Conservation (phyloP, 2,113 vertebrate genomes). For the Orientallactaga bullata region DNA sequence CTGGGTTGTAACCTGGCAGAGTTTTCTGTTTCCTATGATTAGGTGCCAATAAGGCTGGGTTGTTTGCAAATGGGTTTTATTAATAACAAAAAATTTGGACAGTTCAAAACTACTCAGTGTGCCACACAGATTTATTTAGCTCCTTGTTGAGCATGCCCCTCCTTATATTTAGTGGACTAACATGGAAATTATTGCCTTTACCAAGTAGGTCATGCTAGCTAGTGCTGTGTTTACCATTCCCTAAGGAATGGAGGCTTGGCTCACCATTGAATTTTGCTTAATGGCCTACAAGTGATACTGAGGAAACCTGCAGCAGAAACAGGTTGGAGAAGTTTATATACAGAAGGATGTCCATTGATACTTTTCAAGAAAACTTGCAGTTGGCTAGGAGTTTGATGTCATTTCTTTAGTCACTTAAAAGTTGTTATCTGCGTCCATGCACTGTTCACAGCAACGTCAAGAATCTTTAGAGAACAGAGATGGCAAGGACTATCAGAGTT, state of each 20-base stretch:
- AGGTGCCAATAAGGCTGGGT: background rate
- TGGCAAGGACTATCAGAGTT: background rate
- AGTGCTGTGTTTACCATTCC: background rate
- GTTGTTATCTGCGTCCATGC: background rate
- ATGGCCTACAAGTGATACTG: background rate
- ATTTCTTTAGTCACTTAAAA: background rate
- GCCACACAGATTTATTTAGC: background rate
- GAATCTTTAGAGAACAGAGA: background rate
- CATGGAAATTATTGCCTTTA: background rate
- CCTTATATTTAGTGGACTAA: background rate
- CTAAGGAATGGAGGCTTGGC: background rate
- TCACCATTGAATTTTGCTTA: background rate
- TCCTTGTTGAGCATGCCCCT: background rate
- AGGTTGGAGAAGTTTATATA: background rate
- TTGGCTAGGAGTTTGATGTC: background rate
- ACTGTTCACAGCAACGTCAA: background rate
- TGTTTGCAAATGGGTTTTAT: background rate
- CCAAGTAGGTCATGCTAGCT: background rate
- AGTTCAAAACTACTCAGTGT: background rate
- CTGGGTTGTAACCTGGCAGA: background rate
- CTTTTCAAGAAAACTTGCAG: background rate
- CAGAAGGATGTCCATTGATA: background rate
- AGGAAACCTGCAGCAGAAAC: background rate
- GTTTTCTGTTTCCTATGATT: slow-evolving; percentile 4
- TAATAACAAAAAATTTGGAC: background rate